phyloP scores from a whole-genome alignment of 2,113 vertebrate species.

The Dolichallabes microphthalmus region DNA sequence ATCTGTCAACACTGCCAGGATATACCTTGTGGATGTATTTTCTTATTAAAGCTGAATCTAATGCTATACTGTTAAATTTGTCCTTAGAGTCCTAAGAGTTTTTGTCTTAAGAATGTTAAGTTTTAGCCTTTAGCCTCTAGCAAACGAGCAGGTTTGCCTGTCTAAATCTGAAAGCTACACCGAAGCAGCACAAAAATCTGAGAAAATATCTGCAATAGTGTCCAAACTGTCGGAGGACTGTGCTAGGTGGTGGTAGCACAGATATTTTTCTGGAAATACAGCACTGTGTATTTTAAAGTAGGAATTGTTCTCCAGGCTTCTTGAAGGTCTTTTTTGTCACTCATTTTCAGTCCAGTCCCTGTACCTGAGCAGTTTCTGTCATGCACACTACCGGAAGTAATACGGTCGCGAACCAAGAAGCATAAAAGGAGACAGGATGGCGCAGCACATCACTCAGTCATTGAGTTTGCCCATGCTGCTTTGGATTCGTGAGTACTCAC shows the following conservation, averaged over 20 bases:
- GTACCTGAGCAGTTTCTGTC: too few species aligned
- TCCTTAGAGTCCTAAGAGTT: neutral
- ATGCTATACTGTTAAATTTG: neutral
- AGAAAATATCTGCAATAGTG: conserved; percentile 16
- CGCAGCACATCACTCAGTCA: too few species aligned
- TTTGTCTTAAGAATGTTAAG: neutral
- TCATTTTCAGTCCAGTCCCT: too few species aligned
- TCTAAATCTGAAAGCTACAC: conserved; percentile 7
- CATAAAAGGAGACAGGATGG: too few species aligned
- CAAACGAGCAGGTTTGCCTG: neutral
- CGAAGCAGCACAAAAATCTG: conserved; percentile 1
- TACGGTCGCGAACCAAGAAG: too few species aligned
- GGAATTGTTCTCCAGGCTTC: neutral
- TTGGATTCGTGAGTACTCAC: too few species aligned
- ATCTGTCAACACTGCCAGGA: neutral
- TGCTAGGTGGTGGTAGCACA: conserved; percentile 2
- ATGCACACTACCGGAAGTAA: too few species aligned
- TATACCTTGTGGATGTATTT: neutral
- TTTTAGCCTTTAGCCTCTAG: neutral
- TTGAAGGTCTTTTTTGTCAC: neutral
- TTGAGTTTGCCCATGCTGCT: too few species aligned
- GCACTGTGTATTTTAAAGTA: too few species aligned
- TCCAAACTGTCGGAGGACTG: neutral
- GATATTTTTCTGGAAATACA: neutral
- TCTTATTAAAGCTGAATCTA: neutral